Conservation (phyloP, 2,113 vertebrate species). For the Plecturocebus donacophilus region DNA sequence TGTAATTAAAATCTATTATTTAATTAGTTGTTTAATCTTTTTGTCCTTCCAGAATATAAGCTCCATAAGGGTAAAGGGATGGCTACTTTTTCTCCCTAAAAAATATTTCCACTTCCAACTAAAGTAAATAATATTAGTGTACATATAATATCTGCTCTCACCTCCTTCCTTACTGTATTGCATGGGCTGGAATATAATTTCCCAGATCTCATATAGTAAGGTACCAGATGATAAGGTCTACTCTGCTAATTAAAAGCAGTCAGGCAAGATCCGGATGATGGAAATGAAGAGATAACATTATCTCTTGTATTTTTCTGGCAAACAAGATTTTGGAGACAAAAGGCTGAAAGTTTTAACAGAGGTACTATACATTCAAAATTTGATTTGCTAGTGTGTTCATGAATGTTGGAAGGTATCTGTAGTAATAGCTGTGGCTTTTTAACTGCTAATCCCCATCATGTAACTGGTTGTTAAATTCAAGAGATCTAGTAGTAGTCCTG, state of each 20-base stretch:
- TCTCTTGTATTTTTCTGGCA: background rate
- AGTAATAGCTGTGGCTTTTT: background rate
- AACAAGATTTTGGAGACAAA: background rate
- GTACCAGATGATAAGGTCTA: background rate
- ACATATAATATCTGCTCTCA: background rate
- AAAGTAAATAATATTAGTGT: background rate
- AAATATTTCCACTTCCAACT: conserved; percentile 22
- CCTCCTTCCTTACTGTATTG: background rate
- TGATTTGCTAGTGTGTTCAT: background rate
- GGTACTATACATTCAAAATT: background rate
- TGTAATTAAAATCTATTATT: background rate
- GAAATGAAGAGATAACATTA: background rate
- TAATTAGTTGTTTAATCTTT: background rate
- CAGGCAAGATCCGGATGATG: background rate
- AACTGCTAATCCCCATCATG: background rate
- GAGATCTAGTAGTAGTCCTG: background rate
- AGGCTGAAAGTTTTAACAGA: background rate
- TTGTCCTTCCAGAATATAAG: background rate
- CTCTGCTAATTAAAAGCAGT: background rate
- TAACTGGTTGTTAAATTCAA: background rate
- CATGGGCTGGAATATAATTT: background rate
- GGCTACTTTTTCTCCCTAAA: background rate
- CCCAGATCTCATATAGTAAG: background rate
- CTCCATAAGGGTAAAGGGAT: background rate
- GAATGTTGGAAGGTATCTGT: background rate